Base-by-base conservation (phyloP, 2,888 invertebrate genomes). In the Liopterus haemorrhoidalis region DNA sequence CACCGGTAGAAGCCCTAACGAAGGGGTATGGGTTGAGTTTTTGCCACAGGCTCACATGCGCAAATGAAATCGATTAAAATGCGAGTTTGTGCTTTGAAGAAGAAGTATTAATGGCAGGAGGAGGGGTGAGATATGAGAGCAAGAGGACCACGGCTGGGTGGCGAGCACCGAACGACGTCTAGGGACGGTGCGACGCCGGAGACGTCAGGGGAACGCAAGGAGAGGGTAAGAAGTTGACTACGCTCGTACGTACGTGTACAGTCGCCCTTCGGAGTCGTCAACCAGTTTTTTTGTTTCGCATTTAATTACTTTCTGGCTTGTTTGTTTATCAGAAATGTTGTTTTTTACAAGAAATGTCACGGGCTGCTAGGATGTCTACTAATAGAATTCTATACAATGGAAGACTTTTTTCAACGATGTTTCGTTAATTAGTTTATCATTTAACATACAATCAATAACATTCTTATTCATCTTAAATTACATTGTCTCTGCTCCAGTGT, bases 21-120 rank as follows among this genome's bases (percentile, higher is more conserved):
- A 40, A 46, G 40, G 40, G 46, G 37, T 38, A 42, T 44, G 43
- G 63, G 64, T 64, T 61, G 63, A 66, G 66, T 67, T 67, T 68
- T 70, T 68, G 70, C 70, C 66, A 73, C 74, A 69, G 70, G 64
- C 73, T 73, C 75, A 74, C 75, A 74, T 74, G 75, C 75, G 75
- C 75, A 75, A 76, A 76, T 76, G 76, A 75, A 76, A 77, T 77
- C 76, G 76, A 76, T 77, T 76, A 76, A 76, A 76, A 75, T 75
- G 74, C 74, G 75, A 74, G 69, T 71, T 71, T 70, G 71, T 72
- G 72, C 72, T 72, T 72, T 72, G 71, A 72, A 71, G 69, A 70
- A 70, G 70, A 70, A 70, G 69, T 67, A 68, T 67, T 67, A 68
- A 66, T 66, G 65, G 67, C 65, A 61, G 62, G 61, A 59, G 63